Percentiles rank a stretch among this genome's conserved stretches.
phyloP scores from a whole-genome alignment of 2,797 vertebrate genomes.

The Babyrousa celebensis region DNA sequence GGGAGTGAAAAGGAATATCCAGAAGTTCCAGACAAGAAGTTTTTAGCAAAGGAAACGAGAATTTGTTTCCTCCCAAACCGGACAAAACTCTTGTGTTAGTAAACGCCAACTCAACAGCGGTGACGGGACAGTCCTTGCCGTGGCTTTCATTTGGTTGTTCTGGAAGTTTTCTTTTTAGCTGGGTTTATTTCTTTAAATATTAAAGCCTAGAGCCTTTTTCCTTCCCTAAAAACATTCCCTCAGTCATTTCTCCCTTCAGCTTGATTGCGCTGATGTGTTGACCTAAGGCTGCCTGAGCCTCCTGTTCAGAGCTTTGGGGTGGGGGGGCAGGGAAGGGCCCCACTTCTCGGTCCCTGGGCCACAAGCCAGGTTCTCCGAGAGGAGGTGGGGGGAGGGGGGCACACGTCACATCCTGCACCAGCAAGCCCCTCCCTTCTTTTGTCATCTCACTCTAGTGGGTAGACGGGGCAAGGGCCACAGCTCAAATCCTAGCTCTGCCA shows the following conservation, averaged over 20 bases:
- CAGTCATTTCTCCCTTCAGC: background rate
- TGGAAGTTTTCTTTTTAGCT: background rate
- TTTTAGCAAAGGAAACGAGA: background rate
- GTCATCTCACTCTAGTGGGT: background rate
- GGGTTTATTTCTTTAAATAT: conserved; percentile 52
- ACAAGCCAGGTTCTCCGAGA: background rate
- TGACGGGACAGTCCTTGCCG: background rate
- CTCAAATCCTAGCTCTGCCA: background rate
- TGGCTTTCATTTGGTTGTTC: background rate
- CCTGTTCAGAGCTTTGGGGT: background rate
- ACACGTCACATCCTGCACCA: background rate
- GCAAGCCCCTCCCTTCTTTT: background rate
- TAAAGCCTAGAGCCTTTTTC: background rate
- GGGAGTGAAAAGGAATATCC: background rate
- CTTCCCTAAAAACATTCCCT: background rate
- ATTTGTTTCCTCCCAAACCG: background rate
- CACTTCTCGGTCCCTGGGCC: background rate
- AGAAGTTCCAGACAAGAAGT: background rate
- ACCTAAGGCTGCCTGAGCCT: background rate
- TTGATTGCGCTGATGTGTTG: background rate
- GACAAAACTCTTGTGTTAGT: background rate
- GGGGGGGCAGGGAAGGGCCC: background rate
- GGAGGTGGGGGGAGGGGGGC: background rate
- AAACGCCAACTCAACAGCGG: background rate
- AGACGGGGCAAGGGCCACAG: background rate